A percentile compares a stretch with the other conserved stretches of the same genome.
Evolutionary conservation across 2,113 vertebrate genomes (phyloP).

Genomic region (Sarotherodon lohbergeri): DNA sequence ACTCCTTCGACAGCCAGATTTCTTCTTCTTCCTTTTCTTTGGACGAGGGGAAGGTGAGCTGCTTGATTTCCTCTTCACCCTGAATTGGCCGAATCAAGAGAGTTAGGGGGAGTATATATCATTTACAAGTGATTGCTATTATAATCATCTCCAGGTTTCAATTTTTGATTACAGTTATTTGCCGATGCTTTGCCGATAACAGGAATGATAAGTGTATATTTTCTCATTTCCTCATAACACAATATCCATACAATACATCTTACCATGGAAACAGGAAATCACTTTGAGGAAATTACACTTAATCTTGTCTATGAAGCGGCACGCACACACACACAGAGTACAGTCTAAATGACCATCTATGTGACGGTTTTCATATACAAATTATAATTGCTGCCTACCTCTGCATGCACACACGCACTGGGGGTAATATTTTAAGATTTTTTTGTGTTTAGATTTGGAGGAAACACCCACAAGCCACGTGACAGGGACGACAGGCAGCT

Average conservation of each 20-base stretch:
- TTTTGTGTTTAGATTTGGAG: background rate
- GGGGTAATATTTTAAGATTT: background rate
- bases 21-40: slow-evolving; percentile 99
- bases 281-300: background rate
- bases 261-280: background rate
- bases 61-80: slow-evolving; percentile 81
- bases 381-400: background rate
- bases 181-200: background rate
- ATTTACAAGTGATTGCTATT: slow-evolving; percentile 10
- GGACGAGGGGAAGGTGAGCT: slow-evolving; percentile 90
- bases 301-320: background rate
- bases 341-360: slow-evolving; percentile 3
- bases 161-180: slow-evolving; percentile 47
- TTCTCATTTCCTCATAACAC: slow-evolving; percentile 18
- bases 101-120: background rate
- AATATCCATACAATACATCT: background rate
- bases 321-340: background rate
- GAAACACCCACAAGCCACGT: background rate
- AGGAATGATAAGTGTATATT: background rate
- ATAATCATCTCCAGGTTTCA: background rate
- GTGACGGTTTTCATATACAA: background rate
- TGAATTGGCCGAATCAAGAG: slow-evolving; percentile 6
- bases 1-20: slow-evolving; percentile 85
- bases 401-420: background rate
- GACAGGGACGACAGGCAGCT: background rate